Conservation (phyloP, 2,797 vertebrate species). For the Anguilla obscura region DNA sequence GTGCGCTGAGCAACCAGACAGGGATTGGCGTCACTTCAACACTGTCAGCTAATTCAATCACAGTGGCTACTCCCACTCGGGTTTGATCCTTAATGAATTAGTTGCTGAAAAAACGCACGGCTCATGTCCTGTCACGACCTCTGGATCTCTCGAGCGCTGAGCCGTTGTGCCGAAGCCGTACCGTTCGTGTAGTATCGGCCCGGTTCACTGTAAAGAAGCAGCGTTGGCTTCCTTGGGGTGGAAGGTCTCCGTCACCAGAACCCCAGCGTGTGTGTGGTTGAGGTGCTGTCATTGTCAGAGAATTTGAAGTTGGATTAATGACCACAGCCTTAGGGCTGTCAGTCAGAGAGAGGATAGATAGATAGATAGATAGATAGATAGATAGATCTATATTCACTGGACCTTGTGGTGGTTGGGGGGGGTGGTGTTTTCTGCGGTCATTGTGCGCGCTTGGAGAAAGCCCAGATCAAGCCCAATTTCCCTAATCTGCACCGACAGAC, state of each 20-base stretch:
- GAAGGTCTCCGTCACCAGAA: neutral
- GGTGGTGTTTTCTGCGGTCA: slow-evolving; percentile 1
- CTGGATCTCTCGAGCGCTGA: neutral
- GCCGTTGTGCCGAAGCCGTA: neutral
- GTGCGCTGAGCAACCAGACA: neutral
- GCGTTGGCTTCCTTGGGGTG: slow-evolving; percentile 34
- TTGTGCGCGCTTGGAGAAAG: slow-evolving; percentile 2
- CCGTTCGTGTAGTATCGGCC: neutral
- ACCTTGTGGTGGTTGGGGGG: neutral
- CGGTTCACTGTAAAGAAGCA: neutral
- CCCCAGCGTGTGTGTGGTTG: neutral
- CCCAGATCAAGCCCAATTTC: slow-evolving; percentile 6
- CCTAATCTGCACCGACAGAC: slow-evolving; percentile 26
- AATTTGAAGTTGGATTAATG: neutral
- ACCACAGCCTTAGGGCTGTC: neutral
- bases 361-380: neutral
- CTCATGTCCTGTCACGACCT: slow-evolving; percentile 28
- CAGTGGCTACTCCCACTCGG: neutral
- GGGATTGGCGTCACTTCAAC: slow-evolving; percentile 8
- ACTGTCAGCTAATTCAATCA: slow-evolving; percentile 20
- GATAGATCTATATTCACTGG: neutral
- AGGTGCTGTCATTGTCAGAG: neutral
- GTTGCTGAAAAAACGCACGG: slow-evolving; percentile 15
- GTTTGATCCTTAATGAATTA: slow-evolving; percentile 17
- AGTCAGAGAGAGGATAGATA: neutral